Conservation (phyloP, 2,113 vertebrate species). For the Toxotes jaculatrix region DNA sequence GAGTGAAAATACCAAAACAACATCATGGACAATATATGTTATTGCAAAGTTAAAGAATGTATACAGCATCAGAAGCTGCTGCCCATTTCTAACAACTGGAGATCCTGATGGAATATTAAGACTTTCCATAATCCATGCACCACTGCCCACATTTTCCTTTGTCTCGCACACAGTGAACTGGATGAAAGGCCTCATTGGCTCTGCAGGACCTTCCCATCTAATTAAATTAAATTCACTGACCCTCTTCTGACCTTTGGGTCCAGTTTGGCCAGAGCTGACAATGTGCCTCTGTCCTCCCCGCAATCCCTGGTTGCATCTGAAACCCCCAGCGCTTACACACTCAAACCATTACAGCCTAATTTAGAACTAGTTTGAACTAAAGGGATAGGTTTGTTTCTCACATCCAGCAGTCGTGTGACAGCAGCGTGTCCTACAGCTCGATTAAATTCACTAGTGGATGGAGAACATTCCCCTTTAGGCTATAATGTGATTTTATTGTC, state of each 20-base stretch:
- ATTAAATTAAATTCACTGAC: conserved; percentile 79
- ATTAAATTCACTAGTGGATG: conserved; percentile 9
- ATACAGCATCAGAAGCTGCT: background rate
- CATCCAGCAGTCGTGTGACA: conserved; percentile 24
- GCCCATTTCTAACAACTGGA: conserved; percentile 7
- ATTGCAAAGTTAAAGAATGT: background rate
- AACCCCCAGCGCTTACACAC: conserved; percentile 49
- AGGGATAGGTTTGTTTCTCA: conserved; percentile 6
- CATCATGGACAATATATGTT: background rate
- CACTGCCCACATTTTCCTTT: conserved; percentile 67
- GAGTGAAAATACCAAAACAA: background rate
- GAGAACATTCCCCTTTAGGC: background rate
- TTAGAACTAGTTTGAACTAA: conserved; percentile 45
- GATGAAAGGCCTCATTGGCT: conserved; percentile 60
- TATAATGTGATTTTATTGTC: conserved; percentile 54
- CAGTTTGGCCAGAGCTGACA: conserved; percentile 71
- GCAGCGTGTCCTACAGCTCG: background rate
- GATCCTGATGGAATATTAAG: conserved; percentile 27
- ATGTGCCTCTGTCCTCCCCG: conserved; percentile 73
- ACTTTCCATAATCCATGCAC: conserved; percentile 60
- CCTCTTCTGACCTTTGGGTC: conserved; percentile 73
- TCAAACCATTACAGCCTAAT: conserved; percentile 59
- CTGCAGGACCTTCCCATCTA: conserved; percentile 69
- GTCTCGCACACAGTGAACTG: conserved; percentile 49
- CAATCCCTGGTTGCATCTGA: conserved; percentile 65